Base-by-base conservation (phyloP, 2,113 vertebrate species). In the human (Homo sapiens) region DNA sequence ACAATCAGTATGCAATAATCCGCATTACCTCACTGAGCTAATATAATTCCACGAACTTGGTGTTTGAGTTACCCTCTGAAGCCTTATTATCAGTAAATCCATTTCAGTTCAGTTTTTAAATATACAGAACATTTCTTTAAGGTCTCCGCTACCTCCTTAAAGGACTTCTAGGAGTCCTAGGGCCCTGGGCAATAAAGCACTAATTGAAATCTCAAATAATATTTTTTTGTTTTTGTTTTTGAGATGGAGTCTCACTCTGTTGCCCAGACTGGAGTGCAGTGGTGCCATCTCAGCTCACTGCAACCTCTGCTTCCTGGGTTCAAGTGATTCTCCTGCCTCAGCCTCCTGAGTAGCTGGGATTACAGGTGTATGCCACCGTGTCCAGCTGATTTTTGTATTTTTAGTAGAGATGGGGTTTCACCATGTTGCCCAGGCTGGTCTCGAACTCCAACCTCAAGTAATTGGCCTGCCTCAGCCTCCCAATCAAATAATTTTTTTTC, bases 31-130 rank as follows among this genome's bases (percentile, higher is more conserved):
- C 17, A 40, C 40, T 90, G 72, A 96, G 79, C 48, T 95, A 96
- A 90, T 64, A n/a, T 57, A 94, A 96, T 88, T 90, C 84, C 76
- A 89, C 27, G 57, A 96, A 68, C 80, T 40, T 85, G 64, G 45
- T 68, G 40, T 96, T 68, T 70, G 88, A 95, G 70, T 97, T 96
- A 89, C 40, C 57, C 20, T 52, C 17, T 89, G 75, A 92, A 66
- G 25, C 30, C 55, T 97, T 94, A 88, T 94, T 89, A 55, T 68
- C 72, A 92, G 75, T 72, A 97, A 95, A 32, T 90, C 82, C 93
- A 89, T 90, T 95, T 90, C 81, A 90, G 48, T 68, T 76, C 23
- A 9, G 40, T 89, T 87, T 89, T 92, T 48, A 83, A 35, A 84
- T 72, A 92, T 1, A 43, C 10, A 43, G 17, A 93, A 48, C 18